phyloP scores from a whole-genome alignment of 1,140 invertebrate species.

The Zaprionus taronus region DNA sequence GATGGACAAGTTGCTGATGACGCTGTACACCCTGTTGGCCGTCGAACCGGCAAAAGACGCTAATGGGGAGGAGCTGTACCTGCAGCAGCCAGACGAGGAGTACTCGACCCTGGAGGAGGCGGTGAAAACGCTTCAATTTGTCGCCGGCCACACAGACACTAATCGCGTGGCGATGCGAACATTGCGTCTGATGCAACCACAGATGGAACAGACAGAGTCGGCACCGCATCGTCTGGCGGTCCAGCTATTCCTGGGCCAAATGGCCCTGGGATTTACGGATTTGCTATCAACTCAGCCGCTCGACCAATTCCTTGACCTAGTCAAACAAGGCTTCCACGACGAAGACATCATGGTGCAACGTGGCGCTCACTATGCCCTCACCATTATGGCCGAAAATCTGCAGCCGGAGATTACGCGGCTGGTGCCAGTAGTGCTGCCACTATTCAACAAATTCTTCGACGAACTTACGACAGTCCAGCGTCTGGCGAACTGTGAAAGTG shows the following conservation, averaged over 20 bases:
- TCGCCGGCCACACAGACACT: slow-evolving; percentile 22
- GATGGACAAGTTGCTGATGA: slow-evolving; percentile 37
- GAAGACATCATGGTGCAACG: slow-evolving; percentile 13
- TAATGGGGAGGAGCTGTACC: slow-evolving; percentile 28
- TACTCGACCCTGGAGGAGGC: background rate
- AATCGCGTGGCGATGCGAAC: slow-evolving; percentile 20
- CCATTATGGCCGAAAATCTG: slow-evolving; percentile 32
- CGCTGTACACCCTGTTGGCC: slow-evolving; percentile 1
- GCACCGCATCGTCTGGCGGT: slow-evolving; percentile 5
- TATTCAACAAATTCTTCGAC: slow-evolving; percentile 28
- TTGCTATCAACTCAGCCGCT: background rate
- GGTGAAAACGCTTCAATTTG: slow-evolving; percentile 2
- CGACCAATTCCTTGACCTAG: slow-evolving; percentile 3
- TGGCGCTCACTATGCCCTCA: slow-evolving; percentile 6
- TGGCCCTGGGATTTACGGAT: slow-evolving; percentile 32
- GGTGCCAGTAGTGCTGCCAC: slow-evolving; percentile 11
- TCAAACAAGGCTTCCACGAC: slow-evolving; percentile 25
- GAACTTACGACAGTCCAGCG: background rate
- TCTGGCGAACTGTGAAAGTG: background rate
- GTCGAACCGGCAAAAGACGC: slow-evolving; percentile 1
- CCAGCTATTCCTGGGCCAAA: slow-evolving; percentile 10
- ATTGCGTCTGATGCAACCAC: slow-evolving; percentile 27
- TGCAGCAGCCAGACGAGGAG: background rate
- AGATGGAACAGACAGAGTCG: slow-evolving; percentile 11
- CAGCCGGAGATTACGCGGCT: slow-evolving; percentile 38